A percentile compares a stretch with the other conserved stretches of the same genome.
Evolutionary conservation across 2,113 vertebrate genomes (phyloP).

Genomic region (Phoenicopterus ruber): DNA sequence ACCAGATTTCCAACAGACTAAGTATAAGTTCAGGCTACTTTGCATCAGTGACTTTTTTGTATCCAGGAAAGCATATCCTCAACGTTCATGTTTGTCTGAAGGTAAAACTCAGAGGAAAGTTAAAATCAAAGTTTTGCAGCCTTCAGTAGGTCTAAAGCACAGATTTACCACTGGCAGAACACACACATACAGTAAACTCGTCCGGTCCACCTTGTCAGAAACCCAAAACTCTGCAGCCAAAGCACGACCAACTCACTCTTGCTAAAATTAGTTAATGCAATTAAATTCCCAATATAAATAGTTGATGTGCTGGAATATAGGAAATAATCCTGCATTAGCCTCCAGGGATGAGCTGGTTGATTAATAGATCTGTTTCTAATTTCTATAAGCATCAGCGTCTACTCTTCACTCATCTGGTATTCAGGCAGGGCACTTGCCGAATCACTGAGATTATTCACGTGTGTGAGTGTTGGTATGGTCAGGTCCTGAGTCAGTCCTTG

Average conservation of each 20-base stretch:
- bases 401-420: not conserved
- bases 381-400: constrained; percentile 2
- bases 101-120: not conserved
- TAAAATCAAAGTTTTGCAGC: not conserved
- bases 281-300: constrained; percentile 44
- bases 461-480: not conserved
- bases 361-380: constrained; percentile 50
- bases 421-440: not conserved
- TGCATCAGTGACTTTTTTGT: not conserved
- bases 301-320: constrained; percentile 29
- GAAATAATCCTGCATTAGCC: constrained; percentile 43
- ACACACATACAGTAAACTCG: accelerated
- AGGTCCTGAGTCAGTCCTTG: not conserved
- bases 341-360: constrained; percentile 23
- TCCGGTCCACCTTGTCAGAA: not conserved
- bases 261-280: constrained; percentile 38
- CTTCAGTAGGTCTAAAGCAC: not conserved
- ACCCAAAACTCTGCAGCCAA: not conserved
- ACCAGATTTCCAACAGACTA: not conserved
- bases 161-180: not conserved
- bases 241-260: not conserved
- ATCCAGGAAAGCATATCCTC: not conserved
- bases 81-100: not conserved
- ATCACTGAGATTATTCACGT: not conserved
- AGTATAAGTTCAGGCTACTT: not conserved